These are phyloP conservation scores for Catagonus wagneri DNA, from an alignment of 2,113 vertebrate genomes.

Conservation along the genomic window DNA sequence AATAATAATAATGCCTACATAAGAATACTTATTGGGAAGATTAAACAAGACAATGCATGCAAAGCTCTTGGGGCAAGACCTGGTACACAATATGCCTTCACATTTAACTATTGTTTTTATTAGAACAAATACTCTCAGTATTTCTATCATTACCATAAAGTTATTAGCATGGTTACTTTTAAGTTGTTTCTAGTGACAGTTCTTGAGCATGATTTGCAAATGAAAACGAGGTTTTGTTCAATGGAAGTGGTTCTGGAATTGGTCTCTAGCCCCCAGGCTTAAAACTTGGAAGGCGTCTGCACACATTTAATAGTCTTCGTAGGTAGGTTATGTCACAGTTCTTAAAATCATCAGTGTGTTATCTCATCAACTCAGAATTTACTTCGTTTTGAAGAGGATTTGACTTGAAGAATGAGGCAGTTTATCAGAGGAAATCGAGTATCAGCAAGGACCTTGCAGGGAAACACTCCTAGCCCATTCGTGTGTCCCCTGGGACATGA, in stretches of 20 bases:
- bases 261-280: not conserved
- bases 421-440: constrained; percentile 6
- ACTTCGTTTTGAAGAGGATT: constrained; percentile 21
- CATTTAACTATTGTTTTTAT: constrained; percentile 20
- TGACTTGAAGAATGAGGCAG: not conserved
- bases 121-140: constrained; percentile 29
- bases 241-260: not conserved
- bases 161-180: constrained; percentile 2
- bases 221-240: not conserved
- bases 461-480: not conserved
- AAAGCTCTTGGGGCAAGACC: not conserved
- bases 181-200: not conserved
- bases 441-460: not conserved
- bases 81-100: not conserved
- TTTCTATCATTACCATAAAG: constrained; percentile 28
- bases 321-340: not conserved
- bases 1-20: constrained; percentile 25
- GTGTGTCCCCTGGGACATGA: not conserved
- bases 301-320: not conserved
- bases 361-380: not conserved
- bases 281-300: not conserved
- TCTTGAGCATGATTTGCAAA: constrained; percentile 19
- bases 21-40: constrained; percentile 2
- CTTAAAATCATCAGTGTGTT: constrained; percentile 39
- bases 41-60: constrained; percentile 35